Evolutionary conservation across 2,113 vertebrate genomes (phyloP).

Genomic region (Psammodynastes pulverulentus): DNA sequence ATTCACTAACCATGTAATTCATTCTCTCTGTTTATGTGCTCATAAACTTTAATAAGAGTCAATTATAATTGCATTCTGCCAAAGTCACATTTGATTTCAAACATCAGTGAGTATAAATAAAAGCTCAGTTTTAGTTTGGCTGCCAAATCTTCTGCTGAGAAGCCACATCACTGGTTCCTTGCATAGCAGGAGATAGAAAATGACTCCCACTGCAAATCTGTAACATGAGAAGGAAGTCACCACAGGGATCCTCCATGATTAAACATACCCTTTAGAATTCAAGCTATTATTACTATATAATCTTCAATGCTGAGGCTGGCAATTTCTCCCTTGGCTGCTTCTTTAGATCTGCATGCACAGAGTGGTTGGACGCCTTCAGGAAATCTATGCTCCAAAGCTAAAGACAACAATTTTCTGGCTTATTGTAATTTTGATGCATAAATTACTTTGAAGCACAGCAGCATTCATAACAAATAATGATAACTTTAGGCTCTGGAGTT

Average conservation of each 20-base stretch:
- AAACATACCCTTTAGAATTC: constrained; percentile 2
- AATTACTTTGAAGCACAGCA: constrained; percentile 19
- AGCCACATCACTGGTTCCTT: background rate
- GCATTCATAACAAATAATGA: constrained; percentile 17
- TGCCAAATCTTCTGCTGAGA: background rate
- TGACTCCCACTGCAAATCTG: background rate
- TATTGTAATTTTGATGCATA: constrained; percentile 19
- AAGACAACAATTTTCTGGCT: constrained; percentile 31
- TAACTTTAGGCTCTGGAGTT: constrained; percentile 6
- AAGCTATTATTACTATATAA: background rate
- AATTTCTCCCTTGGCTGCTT: constrained; percentile 16
- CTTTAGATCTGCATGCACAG: constrained; percentile 5
- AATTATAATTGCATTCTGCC: background rate
- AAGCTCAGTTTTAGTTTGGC: background rate
- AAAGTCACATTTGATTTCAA: background rate
- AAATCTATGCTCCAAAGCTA: constrained; percentile 6
- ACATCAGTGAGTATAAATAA: background rate
- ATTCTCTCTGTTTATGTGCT: background rate
- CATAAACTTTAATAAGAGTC: background rate
- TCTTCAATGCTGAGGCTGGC: background rate
- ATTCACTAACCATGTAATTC: background rate
- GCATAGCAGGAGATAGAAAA: background rate
- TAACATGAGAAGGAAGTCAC: background rate
- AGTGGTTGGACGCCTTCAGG: constrained; percentile 1
- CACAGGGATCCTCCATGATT: background rate